These are phyloP conservation scores for Piezodorus guildinii DNA, from an alignment of 1,140 invertebrate species.

Conservation along the genomic window DNA sequence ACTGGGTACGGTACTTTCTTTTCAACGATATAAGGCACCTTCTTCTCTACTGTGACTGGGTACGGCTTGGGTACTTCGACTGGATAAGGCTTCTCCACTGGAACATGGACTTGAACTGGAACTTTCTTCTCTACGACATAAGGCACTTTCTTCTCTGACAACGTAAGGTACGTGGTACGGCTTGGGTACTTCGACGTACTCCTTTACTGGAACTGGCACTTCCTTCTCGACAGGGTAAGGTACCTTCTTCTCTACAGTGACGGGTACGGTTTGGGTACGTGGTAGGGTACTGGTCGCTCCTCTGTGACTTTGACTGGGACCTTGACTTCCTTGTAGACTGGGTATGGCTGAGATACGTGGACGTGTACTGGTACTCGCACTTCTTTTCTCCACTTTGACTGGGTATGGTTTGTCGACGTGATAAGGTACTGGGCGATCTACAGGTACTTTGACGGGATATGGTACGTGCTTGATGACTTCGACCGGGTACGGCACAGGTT, in stretches of 20 bases:
- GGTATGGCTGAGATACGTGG: neutral
- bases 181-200: neutral
- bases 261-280: neutral
- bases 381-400: neutral
- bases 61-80: neutral
- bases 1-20: slow-evolving; percentile 1
- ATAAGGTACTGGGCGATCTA: neutral
- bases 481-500: neutral
- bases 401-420: neutral
- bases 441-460: neutral
- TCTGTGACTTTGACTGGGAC: neutral
- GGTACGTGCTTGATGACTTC: neutral
- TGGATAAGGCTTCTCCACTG: slow-evolving; percentile 3
- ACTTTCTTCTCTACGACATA: slow-evolving; percentile 10
- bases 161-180: neutral
- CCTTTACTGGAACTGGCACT: neutral
- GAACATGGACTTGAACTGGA: neutral
- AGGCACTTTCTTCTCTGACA: slow-evolving; percentile 1
- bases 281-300: neutral
- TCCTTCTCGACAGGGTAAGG: neutral
- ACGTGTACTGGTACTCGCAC: neutral
- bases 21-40: slow-evolving; percentile 1
- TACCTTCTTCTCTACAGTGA: neutral
- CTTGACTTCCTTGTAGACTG: slow-evolving; percentile 9
- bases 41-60: slow-evolving; percentile 6